Percentiles rank a stretch among this genome's conserved stretches.
phyloP scores from a whole-genome alignment of 2,888 invertebrate genomes.

The Augochlorella aurata region DNA sequence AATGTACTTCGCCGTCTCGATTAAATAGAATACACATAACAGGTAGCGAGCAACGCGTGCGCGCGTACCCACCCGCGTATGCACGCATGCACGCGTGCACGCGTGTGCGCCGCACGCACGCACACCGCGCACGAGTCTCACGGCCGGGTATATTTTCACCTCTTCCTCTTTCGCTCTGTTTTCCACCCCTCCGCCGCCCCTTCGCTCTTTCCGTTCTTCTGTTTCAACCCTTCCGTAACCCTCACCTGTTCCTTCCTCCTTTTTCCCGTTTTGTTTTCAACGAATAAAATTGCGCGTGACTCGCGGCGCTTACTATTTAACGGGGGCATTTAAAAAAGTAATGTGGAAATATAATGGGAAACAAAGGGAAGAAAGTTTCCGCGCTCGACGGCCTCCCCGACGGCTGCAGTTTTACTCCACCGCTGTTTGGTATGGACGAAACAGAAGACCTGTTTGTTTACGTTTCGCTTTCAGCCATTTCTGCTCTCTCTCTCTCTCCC shows the following conservation, averaged over 20 bases:
- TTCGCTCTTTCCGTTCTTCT: background rate
- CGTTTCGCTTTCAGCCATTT: constrained; percentile 74
- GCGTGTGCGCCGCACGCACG: background rate
- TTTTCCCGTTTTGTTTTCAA: constrained; percentile 19
- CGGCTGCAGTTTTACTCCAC: constrained; percentile 71
- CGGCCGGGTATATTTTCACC: constrained; percentile 9
- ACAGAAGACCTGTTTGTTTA: constrained; percentile 75
- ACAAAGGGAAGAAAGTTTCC: constrained; percentile 70
- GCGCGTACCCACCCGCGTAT: too few species aligned
- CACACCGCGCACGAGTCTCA: background rate
- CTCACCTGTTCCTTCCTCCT: constrained; percentile 5
- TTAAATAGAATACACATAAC: constrained; percentile 31
- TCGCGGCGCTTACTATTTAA: constrained; percentile 66
- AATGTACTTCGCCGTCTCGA: constrained; percentile 20
- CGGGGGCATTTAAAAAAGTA: constrained; percentile 67
- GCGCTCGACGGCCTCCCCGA: constrained; percentile 50
- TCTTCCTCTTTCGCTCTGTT: constrained; percentile 12
- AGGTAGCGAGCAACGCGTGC: background rate
- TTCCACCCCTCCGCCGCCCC: background rate
- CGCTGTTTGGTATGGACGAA: constrained; percentile 75
- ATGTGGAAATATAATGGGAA: constrained; percentile 66
- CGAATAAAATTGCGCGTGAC: constrained; percentile 61
- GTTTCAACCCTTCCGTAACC: background rate
- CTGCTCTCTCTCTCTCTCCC: constrained; percentile 32
- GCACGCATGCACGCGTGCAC: background rate